Conservation (phyloP, 2,888 invertebrate genomes). For the Reticulitermes lucifugus region DNA sequence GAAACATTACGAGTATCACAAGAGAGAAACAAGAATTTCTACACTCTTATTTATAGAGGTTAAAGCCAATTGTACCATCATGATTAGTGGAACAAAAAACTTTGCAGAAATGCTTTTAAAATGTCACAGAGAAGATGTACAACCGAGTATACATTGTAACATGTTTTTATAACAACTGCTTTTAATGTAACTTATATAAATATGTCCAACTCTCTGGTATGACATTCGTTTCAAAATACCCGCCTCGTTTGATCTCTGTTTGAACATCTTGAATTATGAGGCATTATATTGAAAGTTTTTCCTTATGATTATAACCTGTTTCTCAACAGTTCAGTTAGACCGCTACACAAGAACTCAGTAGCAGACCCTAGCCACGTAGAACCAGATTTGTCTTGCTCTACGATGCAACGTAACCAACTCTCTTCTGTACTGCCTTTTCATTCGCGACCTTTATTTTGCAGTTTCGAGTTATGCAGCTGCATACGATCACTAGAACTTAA, state of each 20-base stretch:
- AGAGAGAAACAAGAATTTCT: neutral
- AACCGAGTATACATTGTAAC: neutral
- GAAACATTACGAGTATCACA: neutral
- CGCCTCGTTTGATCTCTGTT: neutral
- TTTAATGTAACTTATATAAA: neutral
- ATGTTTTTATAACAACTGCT: neutral
- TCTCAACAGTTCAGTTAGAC: neutral
- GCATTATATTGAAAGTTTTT: conserved; percentile 22
- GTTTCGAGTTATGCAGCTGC: too few relatives aligned
- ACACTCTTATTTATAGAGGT: neutral
- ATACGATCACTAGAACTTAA: too few relatives aligned
- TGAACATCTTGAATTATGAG: conserved; percentile 29
- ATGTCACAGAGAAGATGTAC: conserved; percentile 3
- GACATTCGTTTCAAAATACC: conserved; percentile 20
- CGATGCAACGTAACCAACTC: too few relatives aligned
- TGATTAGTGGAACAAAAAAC: too few relatives aligned
- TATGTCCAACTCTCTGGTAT: neutral
- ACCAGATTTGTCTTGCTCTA: too few relatives aligned
- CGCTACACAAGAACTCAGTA: too few relatives aligned
- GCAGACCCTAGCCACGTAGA: too few relatives aligned
- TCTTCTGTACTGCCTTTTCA: too few relatives aligned
- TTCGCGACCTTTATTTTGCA: too few relatives aligned
- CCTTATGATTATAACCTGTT: conserved; percentile 32
- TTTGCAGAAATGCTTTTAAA: conserved; percentile 18
- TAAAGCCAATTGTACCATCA: neutral